Percentiles rank a stretch among this genome's conserved stretches.
phyloP scores from a whole-genome alignment of 2,888 invertebrate genomes.

The Agrenia bidenticulata region DNA sequence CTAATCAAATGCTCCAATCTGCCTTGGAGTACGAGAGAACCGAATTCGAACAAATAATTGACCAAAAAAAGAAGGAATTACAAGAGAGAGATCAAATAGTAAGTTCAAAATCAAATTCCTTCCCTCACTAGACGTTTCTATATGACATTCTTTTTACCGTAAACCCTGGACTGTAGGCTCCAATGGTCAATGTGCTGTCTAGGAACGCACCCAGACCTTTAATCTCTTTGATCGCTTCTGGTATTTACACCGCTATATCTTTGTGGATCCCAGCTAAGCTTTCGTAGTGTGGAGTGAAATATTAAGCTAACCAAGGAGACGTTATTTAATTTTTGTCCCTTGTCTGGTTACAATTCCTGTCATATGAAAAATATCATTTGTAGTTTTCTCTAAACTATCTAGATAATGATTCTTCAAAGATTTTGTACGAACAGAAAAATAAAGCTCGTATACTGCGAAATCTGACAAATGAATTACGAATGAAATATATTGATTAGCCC shows the following conservation, averaged over 20 bases:
- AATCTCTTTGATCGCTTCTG: neutral
- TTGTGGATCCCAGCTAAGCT: slow-evolving; percentile 1
- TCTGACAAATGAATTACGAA: too few relatives aligned
- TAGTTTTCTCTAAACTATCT: too few relatives aligned
- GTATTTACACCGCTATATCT: neutral
- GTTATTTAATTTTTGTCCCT: too few relatives aligned
- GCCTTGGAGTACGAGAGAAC: slow-evolving; percentile 38
- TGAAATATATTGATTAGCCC: too few relatives aligned
- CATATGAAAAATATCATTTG: neutral
- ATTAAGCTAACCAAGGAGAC: neutral
- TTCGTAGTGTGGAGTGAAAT: neutral
- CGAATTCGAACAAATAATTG: slow-evolving; percentile 42
- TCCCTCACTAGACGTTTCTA: neutral
- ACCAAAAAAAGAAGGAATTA: slow-evolving; percentile 33
- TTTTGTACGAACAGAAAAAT: too few relatives aligned
- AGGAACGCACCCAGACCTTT: too few relatives aligned
- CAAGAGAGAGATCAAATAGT: slow-evolving; percentile 36
- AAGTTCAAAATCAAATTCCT: neutral
- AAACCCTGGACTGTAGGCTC: neutral
- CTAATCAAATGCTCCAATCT: slow-evolving; percentile 34
- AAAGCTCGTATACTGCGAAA: too few relatives aligned
- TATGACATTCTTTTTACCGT: too few relatives aligned
- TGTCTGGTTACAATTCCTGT: too few relatives aligned
- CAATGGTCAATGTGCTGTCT: too few relatives aligned
- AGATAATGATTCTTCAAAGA: too few relatives aligned